Base-by-base conservation (phyloP, 2,797 vertebrate species). In the Meda fulgida region DNA sequence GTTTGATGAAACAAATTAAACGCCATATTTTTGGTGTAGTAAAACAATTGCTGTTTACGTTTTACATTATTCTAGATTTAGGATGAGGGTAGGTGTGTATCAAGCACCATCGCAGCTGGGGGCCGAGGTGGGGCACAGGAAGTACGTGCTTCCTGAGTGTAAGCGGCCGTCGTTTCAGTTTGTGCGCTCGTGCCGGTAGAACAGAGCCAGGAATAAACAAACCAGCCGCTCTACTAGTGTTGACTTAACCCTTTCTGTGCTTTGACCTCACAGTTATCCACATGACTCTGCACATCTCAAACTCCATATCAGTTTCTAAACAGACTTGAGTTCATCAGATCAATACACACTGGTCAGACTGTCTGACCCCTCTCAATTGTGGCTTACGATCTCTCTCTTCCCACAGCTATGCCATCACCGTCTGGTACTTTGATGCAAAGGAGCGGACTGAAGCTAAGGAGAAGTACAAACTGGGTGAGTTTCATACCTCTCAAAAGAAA, bases 381-480 rank as follows among this genome's bases (percentile, higher is more conserved):
- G n/a, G 60, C 26, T 66, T 23, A 58, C 46, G n/a, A 11, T 86
- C 63, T 86, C 78, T 87, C 34, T 90, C 36, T 89, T 86, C 0
- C 18, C 66, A 13, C 91, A 97, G 96, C 84, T 97, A 95, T 84
- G 95, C 96, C 89, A 96, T 98, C 94, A 98, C 97, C 19, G 96
- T 98, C 93, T 98, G 97, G 97, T 98, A 98, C 96, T 98, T 98
- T 90, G 97, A 98, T 88, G 95, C 97, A 88, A 96, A 97, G 94
- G 97, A 98, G 91, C 92, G 97, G 87, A 95, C 96, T 36, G 96
- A 96, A 89, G 97, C 97, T 90, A 98, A 97, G 92, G 96, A 97
- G 91, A 97, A 96, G 90, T 97, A 97, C 92, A 93, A 90, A 91
- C 89, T 96, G 88, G 96, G 97, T 98, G 89, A 92, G 94, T 78